These are phyloP conservation scores for Pseudococcus viburni DNA, from an alignment of 2,888 invertebrate genomes.

Conservation along the genomic window DNA sequence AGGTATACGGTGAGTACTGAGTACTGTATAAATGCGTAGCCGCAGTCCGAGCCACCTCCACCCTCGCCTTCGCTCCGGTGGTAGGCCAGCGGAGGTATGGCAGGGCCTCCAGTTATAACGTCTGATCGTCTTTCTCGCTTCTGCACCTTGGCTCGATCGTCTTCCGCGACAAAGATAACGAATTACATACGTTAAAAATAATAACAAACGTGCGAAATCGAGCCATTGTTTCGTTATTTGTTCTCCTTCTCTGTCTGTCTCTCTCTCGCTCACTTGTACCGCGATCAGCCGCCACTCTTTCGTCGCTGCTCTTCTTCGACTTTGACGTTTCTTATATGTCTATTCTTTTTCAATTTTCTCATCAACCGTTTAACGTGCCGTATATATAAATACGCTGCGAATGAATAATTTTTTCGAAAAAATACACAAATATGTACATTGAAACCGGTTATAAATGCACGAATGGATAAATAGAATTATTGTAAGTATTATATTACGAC, in stretches of 20 bases:
- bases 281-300: not conserved
- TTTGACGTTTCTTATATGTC: constrained; percentile 30
- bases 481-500: not conserved
- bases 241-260: not conserved
- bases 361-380: constrained; percentile 35
- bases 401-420: constrained; percentile 45
- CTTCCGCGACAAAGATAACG: constrained; percentile 56
- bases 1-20: not conserved
- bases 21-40: constrained; percentile 61
- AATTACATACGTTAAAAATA: constrained; percentile 59
- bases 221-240: constrained; percentile 58
- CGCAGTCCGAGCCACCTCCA: constrained; percentile 4
- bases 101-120: not conserved
- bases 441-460: constrained; percentile 19
- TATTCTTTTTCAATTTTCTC: constrained; percentile 52
- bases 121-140: constrained; percentile 36
- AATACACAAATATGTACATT: not conserved
- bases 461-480: not conserved
- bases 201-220: constrained; percentile 63
- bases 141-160: constrained; percentile 15
- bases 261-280: not conserved
- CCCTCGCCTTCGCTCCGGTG: not conserved
- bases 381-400: not conserved
- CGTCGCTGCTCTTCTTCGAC: too few species aligned
- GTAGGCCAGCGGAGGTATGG: not conserved